Conservation (phyloP, 2,888 invertebrate genomes). For the Noctua fimbriata region DNA sequence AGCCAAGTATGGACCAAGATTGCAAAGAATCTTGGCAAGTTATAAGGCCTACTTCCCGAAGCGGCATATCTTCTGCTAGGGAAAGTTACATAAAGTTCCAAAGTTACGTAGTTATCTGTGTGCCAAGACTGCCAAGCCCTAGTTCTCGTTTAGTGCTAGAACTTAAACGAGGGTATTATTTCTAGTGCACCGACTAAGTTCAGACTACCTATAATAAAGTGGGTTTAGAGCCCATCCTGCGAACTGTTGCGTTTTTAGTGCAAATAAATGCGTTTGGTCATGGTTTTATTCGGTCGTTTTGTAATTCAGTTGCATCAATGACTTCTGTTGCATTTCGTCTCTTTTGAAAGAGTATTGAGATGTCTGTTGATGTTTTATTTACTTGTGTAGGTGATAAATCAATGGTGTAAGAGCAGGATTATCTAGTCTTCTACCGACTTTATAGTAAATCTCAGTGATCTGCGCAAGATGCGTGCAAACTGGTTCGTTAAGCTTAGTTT, state of each 20-base stretch:
- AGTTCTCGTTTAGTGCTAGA: constrained; percentile 48
- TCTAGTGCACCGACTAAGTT: constrained; percentile 29
- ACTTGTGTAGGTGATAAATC: constrained; percentile 33
- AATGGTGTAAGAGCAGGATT: constrained; percentile 31
- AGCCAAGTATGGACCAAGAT: constrained; percentile 1
- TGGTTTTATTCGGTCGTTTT: neutral
- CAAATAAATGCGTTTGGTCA: constrained; percentile 19
- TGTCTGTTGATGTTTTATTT: neutral
- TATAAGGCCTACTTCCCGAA: constrained; percentile 30
- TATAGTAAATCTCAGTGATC: constrained; percentile 31
- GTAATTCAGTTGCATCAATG: constrained; percentile 15
- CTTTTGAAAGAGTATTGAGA: constrained; percentile 1
- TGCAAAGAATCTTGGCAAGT: constrained; percentile 45
- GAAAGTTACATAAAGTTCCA: constrained; percentile 39
- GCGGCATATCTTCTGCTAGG: constrained; percentile 20
- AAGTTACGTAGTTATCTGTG: constrained; percentile 45
- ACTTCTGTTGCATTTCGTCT: constrained; percentile 24
- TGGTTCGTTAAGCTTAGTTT: constrained; percentile 29
- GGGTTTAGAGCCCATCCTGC: constrained; percentile 1
- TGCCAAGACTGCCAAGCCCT: constrained; percentile 50
- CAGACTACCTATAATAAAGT: constrained; percentile 37
- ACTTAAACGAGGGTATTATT: constrained; percentile 29
- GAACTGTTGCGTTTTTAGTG: constrained; percentile 18
- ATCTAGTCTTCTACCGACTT: constrained; percentile 20
- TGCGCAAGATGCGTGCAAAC: constrained; percentile 37